phyloP scores from a whole-genome alignment of 2,113 vertebrate genomes.

The Pelmatolapia mariae region DNA sequence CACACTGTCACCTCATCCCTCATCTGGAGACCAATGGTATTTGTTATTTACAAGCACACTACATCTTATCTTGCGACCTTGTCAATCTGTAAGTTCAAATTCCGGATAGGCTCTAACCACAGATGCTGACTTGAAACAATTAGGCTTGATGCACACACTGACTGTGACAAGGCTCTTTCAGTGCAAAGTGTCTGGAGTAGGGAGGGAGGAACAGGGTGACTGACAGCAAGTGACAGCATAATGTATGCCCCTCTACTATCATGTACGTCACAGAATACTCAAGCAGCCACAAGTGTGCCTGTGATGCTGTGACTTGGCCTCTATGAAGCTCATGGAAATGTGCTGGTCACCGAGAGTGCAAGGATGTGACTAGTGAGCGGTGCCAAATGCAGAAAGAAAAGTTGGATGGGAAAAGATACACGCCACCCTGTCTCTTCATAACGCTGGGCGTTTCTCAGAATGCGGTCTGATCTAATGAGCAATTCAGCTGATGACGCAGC shows the following conservation, averaged over 20 bases:
- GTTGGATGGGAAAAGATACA: slow-evolving; percentile 18
- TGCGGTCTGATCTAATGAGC: slow-evolving; percentile 44
- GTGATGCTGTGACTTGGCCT: background rate
- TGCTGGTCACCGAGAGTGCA: slow-evolving; percentile 22
- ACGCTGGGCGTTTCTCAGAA: slow-evolving; percentile 47
- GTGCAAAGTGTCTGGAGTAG: background rate
- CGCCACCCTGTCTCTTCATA: background rate
- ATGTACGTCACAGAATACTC: slow-evolving; percentile 10
- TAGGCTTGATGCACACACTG: slow-evolving; percentile 15
- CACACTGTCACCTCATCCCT: slow-evolving; percentile 40
- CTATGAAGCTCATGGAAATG: background rate
- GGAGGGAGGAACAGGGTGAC: background rate
- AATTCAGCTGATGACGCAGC: slow-evolving; percentile 40
- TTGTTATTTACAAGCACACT: slow-evolving; percentile 44
- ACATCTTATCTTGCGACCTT: slow-evolving; percentile 52
- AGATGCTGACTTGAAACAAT: slow-evolving; percentile 47
- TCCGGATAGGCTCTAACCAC: slow-evolving; percentile 55
- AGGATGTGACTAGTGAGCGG: background rate
- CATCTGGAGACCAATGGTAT: slow-evolving; percentile 43
- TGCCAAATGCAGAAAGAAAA: slow-evolving; percentile 24
- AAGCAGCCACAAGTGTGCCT: slow-evolving; percentile 8
- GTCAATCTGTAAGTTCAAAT: slow-evolving; percentile 53
- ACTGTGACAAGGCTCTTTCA: slow-evolving; percentile 1
- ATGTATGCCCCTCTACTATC: background rate
- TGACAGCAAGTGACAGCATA: slow-evolving; percentile 18